A percentile compares a stretch with the other conserved stretches of the same genome.
phyloP scores from a whole-genome alignment of 2,888 invertebrate species.

The Hirtodrosophila cameraria region DNA sequence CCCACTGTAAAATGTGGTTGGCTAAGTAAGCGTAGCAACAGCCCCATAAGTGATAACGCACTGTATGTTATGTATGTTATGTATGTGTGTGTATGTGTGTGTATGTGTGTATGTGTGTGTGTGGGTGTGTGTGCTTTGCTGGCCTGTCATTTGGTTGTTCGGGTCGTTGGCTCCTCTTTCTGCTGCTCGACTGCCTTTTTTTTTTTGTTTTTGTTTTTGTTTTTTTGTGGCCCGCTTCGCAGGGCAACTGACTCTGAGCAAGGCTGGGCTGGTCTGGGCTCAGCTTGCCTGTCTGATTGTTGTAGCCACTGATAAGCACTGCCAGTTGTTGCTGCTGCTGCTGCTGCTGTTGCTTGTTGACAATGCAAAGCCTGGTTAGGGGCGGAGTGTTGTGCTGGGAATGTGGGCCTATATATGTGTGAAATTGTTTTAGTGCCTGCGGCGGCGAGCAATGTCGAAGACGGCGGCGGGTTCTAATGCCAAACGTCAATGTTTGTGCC shows the following conservation, averaged over 20 bases:
- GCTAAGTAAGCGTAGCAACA: constrained; percentile 40
- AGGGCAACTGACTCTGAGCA: neutral
- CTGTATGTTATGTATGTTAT: constrained; percentile 4
- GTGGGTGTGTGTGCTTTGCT: too few relatives aligned
- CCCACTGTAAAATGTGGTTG: constrained; percentile 37
- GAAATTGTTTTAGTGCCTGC: constrained; percentile 65
- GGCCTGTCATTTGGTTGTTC: constrained; percentile 66
- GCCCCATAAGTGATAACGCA: constrained; percentile 64
- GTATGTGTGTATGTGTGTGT: constrained; percentile 10
- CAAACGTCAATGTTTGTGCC: constrained; percentile 48
- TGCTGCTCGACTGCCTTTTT: constrained; percentile 28
- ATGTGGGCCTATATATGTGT: constrained; percentile 40
- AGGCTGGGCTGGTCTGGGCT: constrained; percentile 20
- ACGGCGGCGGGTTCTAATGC: constrained; percentile 45
- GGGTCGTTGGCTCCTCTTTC: constrained; percentile 66
- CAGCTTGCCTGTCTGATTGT: constrained; percentile 54
- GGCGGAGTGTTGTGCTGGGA: neutral
- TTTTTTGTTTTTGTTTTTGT: neutral
- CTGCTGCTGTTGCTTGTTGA: constrained; percentile 24
- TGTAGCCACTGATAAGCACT: constrained; percentile 65
- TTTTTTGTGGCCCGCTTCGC: constrained; percentile 35
- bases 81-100: constrained; percentile 11
- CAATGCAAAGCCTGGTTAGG: constrained; percentile 10
- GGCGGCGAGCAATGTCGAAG: constrained; percentile 33
- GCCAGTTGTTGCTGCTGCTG: constrained; percentile 24